A percentile compares a stretch with the other conserved stretches of the same genome.
Conservation (phyloP, 2,113 vertebrate genomes). For the Scopus umbretta region DNA sequence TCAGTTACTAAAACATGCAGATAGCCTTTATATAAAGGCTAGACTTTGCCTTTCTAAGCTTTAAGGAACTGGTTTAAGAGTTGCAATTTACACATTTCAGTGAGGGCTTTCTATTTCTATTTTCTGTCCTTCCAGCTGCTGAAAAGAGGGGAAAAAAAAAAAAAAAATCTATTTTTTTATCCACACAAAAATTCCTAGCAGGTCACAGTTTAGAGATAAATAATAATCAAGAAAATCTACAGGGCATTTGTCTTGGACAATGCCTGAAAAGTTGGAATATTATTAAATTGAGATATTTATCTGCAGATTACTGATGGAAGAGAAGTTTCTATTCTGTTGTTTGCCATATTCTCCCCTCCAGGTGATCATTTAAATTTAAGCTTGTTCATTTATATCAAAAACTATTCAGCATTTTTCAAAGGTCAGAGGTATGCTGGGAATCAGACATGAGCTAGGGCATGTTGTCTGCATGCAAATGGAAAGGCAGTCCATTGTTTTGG, state of each 20-base stretch:
- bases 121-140: neutral
- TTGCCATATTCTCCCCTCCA: neutral
- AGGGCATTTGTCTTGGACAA: neutral
- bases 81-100: neutral
- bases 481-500: neutral
- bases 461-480: neutral
- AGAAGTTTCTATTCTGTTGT: neutral
- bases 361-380: neutral
- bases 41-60: neutral
- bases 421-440: neutral
- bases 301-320: neutral
- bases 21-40: neutral
- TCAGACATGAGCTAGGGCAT: neutral
- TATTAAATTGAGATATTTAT: neutral
- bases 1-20: neutral
- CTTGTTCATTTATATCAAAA: neutral
- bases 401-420: neutral
- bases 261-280: neutral
- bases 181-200: neutral
- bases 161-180: no score
- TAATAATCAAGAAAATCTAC: neutral
- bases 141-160: no score
- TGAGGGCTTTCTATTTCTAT: neutral
- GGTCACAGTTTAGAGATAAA: neutral
- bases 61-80: neutral